These are phyloP conservation scores for Drosophila melanosoma DNA, from an alignment of 2,888 invertebrate genomes.

Conservation along the genomic window DNA sequence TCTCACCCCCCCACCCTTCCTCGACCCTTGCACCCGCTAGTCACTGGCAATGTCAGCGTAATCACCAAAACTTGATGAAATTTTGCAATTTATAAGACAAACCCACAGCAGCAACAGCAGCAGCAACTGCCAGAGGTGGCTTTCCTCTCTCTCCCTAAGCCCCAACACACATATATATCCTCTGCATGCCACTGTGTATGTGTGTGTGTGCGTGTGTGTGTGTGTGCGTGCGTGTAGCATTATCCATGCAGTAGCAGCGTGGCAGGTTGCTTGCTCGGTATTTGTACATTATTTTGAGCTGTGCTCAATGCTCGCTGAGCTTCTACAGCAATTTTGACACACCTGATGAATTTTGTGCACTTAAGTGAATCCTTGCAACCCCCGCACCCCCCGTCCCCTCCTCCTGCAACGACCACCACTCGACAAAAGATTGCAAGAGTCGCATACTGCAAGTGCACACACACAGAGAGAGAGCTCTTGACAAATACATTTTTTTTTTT, in stretches of 20 bases:
- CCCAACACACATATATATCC: conserved; percentile 2
- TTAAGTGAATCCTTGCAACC: conserved; percentile 40
- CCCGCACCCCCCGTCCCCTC: neutral
- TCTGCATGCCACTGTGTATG: conserved; percentile 5
- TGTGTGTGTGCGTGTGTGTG: conserved; percentile 1
- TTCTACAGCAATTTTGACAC: conserved; percentile 75
- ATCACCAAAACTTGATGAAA: conserved; percentile 76
- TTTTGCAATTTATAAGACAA: conserved; percentile 76
- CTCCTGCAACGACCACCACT: conserved; percentile 4
- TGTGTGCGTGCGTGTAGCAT: conserved; percentile 27
- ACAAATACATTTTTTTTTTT: conserved; percentile 65
- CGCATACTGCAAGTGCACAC: conserved; percentile 2
- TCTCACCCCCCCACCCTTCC: neutral
- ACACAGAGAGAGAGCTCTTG: neutral
- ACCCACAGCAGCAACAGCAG: conserved; percentile 35
- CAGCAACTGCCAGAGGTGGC: conserved; percentile 27
- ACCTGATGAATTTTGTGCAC: conserved; percentile 72
- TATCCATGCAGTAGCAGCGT: conserved; percentile 45
- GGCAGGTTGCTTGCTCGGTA: conserved; percentile 39
- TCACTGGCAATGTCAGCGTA: conserved; percentile 35
- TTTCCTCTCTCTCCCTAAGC: conserved; percentile 10
- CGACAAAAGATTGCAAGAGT: conserved; percentile 17
- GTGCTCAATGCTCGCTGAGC: conserved; percentile 49
- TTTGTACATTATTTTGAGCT: conserved; percentile 56
- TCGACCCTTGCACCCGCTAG: neutral